Conservation (phyloP, 2,888 invertebrate species). For the Microplitis deprimator region DNA sequence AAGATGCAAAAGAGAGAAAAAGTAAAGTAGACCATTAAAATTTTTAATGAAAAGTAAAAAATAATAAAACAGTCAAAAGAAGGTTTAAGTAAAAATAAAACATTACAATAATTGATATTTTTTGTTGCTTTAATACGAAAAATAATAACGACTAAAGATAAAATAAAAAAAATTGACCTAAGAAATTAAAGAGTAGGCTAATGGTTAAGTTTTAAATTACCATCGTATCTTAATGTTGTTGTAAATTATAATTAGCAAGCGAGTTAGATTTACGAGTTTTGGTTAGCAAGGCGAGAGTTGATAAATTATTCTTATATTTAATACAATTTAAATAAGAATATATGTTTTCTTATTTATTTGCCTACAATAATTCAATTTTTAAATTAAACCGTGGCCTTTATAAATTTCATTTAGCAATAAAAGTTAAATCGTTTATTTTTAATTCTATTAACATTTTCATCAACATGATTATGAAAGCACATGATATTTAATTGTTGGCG, state of each 20-base stretch:
- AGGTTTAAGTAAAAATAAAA: background rate
- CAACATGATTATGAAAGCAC: too few species aligned
- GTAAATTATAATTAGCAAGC: background rate
- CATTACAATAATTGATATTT: background rate
- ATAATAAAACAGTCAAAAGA: background rate
- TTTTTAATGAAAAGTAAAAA: constrained; percentile 4
- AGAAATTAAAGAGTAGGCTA: background rate
- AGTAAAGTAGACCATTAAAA: background rate
- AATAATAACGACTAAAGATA: too few species aligned
- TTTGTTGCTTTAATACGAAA: too few species aligned
- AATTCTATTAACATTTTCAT: too few species aligned
- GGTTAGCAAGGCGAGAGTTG: background rate
- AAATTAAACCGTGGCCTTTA: too few species aligned
- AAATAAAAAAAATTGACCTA: background rate
- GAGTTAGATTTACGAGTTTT: background rate
- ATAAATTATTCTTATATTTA: background rate
- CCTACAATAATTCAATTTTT: too few species aligned
- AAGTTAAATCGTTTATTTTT: too few species aligned
- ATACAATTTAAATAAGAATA: too few species aligned
- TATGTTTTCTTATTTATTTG: too few species aligned
- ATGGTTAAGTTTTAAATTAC: background rate
- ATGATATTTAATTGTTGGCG: too few species aligned
- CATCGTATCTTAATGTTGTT: background rate
- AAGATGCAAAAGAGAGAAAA: background rate
- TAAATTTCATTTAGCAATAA: too few species aligned